Evolutionary conservation across 2,113 vertebrate genomes (phyloP).

Genomic region (Xenus cinereus): DNA sequence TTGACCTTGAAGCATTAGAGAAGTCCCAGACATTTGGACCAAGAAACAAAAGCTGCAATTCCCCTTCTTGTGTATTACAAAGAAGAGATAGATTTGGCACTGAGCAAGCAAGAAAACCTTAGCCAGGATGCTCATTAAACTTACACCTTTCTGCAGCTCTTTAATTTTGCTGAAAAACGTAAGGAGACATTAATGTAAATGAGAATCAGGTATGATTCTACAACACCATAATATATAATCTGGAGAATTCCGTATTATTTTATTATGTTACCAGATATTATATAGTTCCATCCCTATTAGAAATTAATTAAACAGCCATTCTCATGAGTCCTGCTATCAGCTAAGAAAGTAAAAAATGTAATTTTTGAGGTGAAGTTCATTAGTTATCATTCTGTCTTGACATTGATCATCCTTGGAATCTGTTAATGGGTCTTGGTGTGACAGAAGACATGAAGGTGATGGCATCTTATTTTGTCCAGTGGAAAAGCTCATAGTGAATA

Average conservation of each 20-base stretch:
- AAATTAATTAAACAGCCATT: not conserved
- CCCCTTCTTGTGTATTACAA: not conserved
- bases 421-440: not conserved
- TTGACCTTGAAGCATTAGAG: not conserved
- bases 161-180: not conserved
- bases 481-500: not conserved
- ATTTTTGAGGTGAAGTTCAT: not conserved
- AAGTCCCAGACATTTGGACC: not conserved
- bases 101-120: not conserved
- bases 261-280: not conserved
- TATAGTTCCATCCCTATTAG: not conserved
- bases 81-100: not conserved
- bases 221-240: not conserved
- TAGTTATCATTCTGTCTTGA: not conserved
- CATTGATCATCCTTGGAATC: not conserved
- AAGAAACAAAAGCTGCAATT: not conserved
- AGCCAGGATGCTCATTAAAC: not conserved
- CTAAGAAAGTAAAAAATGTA: not conserved
- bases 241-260: not conserved
- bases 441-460: not conserved
- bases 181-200: not conserved
- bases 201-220: not conserved
- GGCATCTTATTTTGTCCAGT: not conserved
- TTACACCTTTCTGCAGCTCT: not conserved
- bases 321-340: not conserved